Conservation (phyloP, 2,113 vertebrate species). For the Leptosomus discolor region DNA sequence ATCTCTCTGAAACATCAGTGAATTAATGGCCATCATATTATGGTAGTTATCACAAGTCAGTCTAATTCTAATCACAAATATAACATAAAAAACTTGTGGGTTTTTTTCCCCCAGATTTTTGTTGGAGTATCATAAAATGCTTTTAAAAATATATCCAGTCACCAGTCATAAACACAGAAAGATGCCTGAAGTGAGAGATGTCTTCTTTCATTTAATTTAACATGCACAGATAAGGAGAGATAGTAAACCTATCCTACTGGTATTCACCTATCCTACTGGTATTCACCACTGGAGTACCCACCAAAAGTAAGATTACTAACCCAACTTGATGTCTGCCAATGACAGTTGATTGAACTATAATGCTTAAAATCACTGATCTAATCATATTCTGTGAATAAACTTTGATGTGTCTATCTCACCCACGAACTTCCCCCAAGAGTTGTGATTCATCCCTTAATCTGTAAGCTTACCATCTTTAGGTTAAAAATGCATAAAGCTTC, state of each 20-base stretch:
- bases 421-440: not conserved
- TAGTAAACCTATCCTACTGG: not conserved
- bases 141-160: not conserved
- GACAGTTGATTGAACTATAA: not conserved
- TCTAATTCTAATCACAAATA: not conserved
- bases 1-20: not conserved
- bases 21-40: not conserved
- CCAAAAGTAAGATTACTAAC: not conserved
- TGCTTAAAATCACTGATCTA: not conserved
- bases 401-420: not conserved
- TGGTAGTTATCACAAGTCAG: not conserved
- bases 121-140: not conserved
- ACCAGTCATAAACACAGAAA: not conserved
- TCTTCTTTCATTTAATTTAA: not conserved
- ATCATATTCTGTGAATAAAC: not conserved
- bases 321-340: not conserved
- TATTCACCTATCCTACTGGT: not conserved
- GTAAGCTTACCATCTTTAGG: not conserved
- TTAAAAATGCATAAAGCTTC: not conserved
- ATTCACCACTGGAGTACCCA: not conserved
- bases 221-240: not conserved
- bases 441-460: not conserved
- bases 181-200: not conserved
- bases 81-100: not conserved
- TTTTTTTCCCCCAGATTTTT: not conserved